phyloP scores from a whole-genome alignment of 1,140 invertebrate species.

The Cydia amplana region DNA sequence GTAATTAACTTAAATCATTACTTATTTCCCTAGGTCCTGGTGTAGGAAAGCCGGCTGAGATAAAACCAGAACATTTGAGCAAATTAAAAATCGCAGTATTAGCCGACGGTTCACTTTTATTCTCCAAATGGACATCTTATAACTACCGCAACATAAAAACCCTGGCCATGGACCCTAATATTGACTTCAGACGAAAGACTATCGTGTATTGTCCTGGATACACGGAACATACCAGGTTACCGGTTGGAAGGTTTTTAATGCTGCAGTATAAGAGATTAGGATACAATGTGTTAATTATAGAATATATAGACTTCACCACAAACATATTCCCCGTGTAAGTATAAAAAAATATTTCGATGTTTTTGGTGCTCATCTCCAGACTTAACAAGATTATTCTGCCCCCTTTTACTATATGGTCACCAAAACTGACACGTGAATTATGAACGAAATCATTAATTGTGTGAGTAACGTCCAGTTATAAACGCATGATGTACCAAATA shows the following conservation, averaged over 20 bases:
- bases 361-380: no score
- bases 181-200: slow-evolving; percentile 56
- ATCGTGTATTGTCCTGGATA: slow-evolving; percentile 50
- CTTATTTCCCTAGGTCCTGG: not conserved
- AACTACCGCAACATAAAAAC: slow-evolving; percentile 58
- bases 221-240: not conserved
- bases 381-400: no score
- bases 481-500: no score
- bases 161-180: slow-evolving; percentile 49
- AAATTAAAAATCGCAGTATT: not conserved
- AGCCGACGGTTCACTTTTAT: not conserved
- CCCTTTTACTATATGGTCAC: no score
- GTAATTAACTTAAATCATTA: no score
- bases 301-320: slow-evolving; percentile 54
- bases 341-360: no score
- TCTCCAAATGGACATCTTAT: slow-evolving; percentile 39
- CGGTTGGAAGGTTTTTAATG: slow-evolving; percentile 31
- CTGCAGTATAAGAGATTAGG: slow-evolving; percentile 47
- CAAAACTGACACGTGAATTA: no score
- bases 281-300: slow-evolving; percentile 57
- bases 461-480: no score
- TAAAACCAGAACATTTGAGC: not conserved
- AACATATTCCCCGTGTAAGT: slow-evolving; percentile 59
- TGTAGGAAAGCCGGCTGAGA: not conserved
- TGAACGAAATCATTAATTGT: no score